Base-by-base conservation (phyloP, 2,888 invertebrate species). In the Oxyscelio sp. region DNA sequence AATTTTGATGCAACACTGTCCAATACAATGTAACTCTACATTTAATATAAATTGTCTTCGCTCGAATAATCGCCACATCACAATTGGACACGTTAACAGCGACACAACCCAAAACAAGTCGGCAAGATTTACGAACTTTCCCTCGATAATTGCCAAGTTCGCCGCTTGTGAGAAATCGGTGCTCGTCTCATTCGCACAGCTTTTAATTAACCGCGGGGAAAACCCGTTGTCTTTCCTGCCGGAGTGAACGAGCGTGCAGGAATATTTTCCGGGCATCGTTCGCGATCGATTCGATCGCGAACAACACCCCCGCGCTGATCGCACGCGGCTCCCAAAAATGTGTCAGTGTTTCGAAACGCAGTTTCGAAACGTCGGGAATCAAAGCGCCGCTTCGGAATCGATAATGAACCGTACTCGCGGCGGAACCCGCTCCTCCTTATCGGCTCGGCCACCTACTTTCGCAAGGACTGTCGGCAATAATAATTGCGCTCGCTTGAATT, bases 401-500 rank as follows among this genome's bases (percentile, higher is more conserved):
- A 63, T 59, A 31, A 40, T 38, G 38, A 68, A 81, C 66, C 50
- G 56, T 58, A n/a, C n/a, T 21, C 54, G 38, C 43, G 61, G n/a
- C 40, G 19, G 40, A 66, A 80, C 50, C 52, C 66, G 66, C 54
- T 59, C 65, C 73, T 81, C 59, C 73, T 74, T 80, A 66, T 58
- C 73, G 80, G 68, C 65, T 31, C 43, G 19, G 21, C 73, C 73
- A 63, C 83, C 79, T 83, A 75, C 83, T 83, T 82, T 82, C 75
- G 66, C 79, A 52, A 66, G 59, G 54, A 65, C 71, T 52, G 77
- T 88, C 87, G 87, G 88, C 90, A 91, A 91, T 89, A 91, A 92
- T 92, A 92, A 92, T 92, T 92, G 90, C 91, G 85, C 91, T 92
- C 91, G 90, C 91, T 92, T 91, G 91, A 91, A 92, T 92, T 92